phyloP scores from a whole-genome alignment of 2,113 vertebrate genomes.

The Scatophagus argus region DNA sequence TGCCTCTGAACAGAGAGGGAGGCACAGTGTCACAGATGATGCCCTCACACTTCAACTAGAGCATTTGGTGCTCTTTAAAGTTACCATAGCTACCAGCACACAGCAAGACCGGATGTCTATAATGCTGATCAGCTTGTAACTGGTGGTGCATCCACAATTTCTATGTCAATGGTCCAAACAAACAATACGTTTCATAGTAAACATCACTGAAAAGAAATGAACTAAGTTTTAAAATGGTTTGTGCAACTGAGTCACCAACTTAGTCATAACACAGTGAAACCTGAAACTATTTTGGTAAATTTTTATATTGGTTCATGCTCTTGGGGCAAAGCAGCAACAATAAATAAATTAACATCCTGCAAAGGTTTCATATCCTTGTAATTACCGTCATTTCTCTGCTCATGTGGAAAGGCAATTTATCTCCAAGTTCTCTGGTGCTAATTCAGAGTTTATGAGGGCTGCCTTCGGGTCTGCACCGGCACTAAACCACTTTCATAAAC shows the following conservation, averaged over 20 bases:
- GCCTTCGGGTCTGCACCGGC: constrained; percentile 42
- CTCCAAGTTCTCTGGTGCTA: constrained; percentile 54
- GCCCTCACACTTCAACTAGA: constrained; percentile 76
- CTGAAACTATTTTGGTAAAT: constrained; percentile 8
- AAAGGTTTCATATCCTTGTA: constrained; percentile 60
- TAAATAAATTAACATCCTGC: constrained; percentile 42
- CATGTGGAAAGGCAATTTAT: constrained; percentile 53
- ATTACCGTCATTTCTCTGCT: constrained; percentile 53
- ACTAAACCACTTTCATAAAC: constrained; percentile 58
- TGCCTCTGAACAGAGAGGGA: constrained; percentile 38
- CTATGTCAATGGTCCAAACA: constrained; percentile 45
- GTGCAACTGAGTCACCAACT: neutral
- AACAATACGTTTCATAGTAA: constrained; percentile 9
- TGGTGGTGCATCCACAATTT: constrained; percentile 56
- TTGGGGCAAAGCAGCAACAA: constrained; percentile 36
- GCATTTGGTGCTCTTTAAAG: constrained; percentile 79
- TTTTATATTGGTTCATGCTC: constrained; percentile 6
- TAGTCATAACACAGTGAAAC: neutral
- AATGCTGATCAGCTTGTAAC: constrained; percentile 71
- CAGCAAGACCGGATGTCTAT: constrained; percentile 79
- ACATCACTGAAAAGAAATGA: constrained; percentile 1
- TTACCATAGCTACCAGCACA: constrained; percentile 84
- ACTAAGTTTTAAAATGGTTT: constrained; percentile 6
- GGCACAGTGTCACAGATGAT: constrained; percentile 73
- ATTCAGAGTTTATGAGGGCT: constrained; percentile 67